These are phyloP conservation scores for Iselma pallidipennis DNA, from an alignment of 2,888 invertebrate species.

Conservation along the genomic window DNA sequence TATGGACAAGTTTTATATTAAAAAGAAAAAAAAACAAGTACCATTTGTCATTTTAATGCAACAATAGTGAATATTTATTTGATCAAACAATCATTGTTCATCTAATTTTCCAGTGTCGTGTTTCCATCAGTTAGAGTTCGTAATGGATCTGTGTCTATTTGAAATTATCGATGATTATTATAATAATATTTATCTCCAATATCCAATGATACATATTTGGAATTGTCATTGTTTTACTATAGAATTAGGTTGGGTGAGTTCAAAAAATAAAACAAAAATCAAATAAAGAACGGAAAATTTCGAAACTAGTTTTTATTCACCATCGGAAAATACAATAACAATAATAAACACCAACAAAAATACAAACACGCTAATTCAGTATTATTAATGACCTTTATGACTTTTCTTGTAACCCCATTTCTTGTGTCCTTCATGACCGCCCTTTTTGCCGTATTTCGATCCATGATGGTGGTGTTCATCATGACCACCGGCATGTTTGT, in stretches of 20 bases:
- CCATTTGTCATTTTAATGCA: background rate
- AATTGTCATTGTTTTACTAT: constrained; percentile 30
- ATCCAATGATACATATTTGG: constrained; percentile 29
- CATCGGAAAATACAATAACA: constrained; percentile 22
- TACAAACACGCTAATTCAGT: background rate
- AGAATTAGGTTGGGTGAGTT: constrained; percentile 19
- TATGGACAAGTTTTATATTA: background rate
- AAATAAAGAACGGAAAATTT: background rate
- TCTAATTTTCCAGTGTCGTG: background rate
- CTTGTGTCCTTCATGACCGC: constrained; percentile 78
- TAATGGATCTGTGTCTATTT: constrained; percentile 25
- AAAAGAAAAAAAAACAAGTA: constrained; percentile 1
- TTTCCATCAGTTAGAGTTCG: background rate
- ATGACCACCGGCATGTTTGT: constrained; percentile 77
- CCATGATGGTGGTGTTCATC: constrained; percentile 76
- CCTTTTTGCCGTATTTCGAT: constrained; percentile 77
- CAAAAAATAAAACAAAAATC: background rate
- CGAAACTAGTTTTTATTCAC: constrained; percentile 10
- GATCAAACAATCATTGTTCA: background rate
- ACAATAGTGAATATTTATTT: background rate
- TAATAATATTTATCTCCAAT: constrained; percentile 24
- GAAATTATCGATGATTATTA: constrained; percentile 24
- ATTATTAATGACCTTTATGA: constrained; percentile 20
- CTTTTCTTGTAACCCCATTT: constrained; percentile 71
- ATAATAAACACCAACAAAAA: constrained; percentile 19